phyloP scores from a whole-genome alignment of 1,140 invertebrate species.

The Neocloeon triangulifer region DNA sequence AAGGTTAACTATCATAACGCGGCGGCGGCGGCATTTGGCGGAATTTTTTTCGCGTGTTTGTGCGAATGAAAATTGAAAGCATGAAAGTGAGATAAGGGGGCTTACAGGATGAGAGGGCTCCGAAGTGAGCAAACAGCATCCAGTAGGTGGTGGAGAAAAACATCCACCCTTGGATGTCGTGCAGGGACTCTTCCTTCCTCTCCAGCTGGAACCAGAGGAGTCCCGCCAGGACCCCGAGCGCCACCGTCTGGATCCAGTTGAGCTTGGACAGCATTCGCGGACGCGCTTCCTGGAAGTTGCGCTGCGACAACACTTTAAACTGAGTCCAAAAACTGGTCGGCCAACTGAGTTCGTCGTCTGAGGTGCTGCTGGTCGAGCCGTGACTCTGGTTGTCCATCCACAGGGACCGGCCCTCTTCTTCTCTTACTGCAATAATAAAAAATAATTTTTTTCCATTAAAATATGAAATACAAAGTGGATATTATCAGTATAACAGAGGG shows the following conservation, averaged over 20 bases:
- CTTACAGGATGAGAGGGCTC: constrained; percentile 52
- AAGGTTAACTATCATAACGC: too few relatives aligned
- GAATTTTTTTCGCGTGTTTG: too few relatives aligned
- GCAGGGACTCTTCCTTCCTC: constrained; percentile 44
- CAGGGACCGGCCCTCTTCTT: constrained; percentile 45
- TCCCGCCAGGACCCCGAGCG: constrained; percentile 47
- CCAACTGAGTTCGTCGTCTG: constrained; percentile 40
- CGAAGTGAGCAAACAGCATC: constrained; percentile 68
- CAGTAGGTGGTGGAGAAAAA: constrained; percentile 71
- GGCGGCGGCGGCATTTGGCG: too few relatives aligned
- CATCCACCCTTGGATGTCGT: constrained; percentile 69
- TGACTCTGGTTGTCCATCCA: constrained; percentile 53
- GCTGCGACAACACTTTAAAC: constrained; percentile 47
- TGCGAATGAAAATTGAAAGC: neutral
- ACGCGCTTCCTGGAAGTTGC: constrained; percentile 59
- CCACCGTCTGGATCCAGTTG: constrained; percentile 60
- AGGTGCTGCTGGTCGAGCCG: constrained; percentile 32
- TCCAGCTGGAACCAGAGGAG: constrained; percentile 60
- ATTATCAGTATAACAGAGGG: too few relatives aligned
- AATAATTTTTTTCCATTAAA: too few relatives aligned
- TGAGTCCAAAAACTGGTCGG: constrained; percentile 64
- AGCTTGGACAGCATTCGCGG: constrained; percentile 56
- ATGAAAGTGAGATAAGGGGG: constrained; percentile 8
- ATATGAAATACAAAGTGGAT: too few relatives aligned
- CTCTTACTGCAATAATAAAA: too few relatives aligned